Evolutionary conservation across 1,140 invertebrate genomes (phyloP).

Genomic region (Mamestra configurata): DNA sequence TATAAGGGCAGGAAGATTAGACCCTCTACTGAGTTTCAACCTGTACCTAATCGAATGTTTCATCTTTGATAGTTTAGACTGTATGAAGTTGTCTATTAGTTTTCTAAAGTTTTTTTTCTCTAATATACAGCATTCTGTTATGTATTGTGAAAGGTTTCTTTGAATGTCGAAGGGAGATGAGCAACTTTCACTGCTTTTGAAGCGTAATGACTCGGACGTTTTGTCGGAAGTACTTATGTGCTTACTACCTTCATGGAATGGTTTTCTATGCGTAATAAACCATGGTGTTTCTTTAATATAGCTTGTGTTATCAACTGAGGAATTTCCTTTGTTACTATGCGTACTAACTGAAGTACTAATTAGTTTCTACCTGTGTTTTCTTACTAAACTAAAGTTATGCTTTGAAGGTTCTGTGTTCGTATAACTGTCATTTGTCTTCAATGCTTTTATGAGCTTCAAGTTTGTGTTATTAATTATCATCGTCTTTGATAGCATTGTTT

Average conservation of each 20-base stretch:
- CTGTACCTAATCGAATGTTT: no score
- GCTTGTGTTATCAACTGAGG: neutral
- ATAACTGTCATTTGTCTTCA: no score
- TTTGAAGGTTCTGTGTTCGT: no score
- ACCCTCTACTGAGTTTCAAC: no score
- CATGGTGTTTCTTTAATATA: neutral
- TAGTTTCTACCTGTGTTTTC: no score
- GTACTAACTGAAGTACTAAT: neutral
- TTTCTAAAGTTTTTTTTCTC: neutral
- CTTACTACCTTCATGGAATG: neutral
- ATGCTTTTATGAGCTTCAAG: no score
- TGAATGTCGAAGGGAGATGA: constrained; percentile 9
- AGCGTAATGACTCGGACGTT: constrained; percentile 11
- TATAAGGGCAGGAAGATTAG: no score
- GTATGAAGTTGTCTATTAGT: neutral
- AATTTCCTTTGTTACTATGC: neutral
- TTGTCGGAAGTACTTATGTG: neutral
- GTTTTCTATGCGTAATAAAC: neutral
- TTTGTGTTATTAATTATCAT: no score
- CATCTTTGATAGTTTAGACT: neutral
- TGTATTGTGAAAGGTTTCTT: constrained; percentile 1
- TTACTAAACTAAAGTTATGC: no score
- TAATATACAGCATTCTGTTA: neutral
- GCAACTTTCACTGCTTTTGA: constrained; percentile 13
- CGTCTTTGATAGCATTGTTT: no score